Evolutionary conservation across 2,113 vertebrate species (phyloP), one percentile per base, ranked within the genome.

Genomic region (Lamprologus lemairii): DNA sequence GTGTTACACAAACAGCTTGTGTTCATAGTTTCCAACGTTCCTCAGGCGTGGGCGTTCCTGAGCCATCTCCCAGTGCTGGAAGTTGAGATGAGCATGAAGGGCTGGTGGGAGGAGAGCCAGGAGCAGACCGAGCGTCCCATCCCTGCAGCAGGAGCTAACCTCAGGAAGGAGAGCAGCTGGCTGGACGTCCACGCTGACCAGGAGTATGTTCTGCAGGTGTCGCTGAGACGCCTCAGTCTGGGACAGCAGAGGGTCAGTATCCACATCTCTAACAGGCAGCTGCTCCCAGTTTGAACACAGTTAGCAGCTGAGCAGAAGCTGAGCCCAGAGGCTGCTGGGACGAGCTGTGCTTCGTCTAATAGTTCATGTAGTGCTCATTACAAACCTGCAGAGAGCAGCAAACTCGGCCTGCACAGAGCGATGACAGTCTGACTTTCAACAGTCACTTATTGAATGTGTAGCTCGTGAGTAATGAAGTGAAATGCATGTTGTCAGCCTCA

Each of bases 181-280:
- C 93, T 98, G 93, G 92, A 84, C 2, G 94, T 99, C 82, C 97
- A 98, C n/a, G 97, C 98, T n/a, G 98, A 99, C 94, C 99, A 98
- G 90, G 98, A 99, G 95, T 99, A 99, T 85, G 98, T 99, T 83
- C 97, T 99, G 87, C 98, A 98, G 93, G 97, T 99, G 94, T 95
- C 96, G 3, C 93, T 99, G 95, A 96, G 95, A 40, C 97, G 98
- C 93, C 91, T 97, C 91, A 97, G 95, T 86, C 23, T 87, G 71
- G 97, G 97, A 40, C 97, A 96, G 87, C 95, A 96, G 88, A 98
- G 97, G 98, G 98, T 99, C 93, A 95, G 96, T 93, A 42, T 14
- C 3, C n/a, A 65, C 55, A 47, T 28, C 9, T 12, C 16, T 28
- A 12, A 31, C 42, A 31, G 23, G 16, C 23, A 5, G 71, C 71